Evolutionary conservation across 1,140 invertebrate genomes (phyloP), one percentile per base, ranked within the genome.

Genomic region (Drosophila punjabiensis): DNA sequence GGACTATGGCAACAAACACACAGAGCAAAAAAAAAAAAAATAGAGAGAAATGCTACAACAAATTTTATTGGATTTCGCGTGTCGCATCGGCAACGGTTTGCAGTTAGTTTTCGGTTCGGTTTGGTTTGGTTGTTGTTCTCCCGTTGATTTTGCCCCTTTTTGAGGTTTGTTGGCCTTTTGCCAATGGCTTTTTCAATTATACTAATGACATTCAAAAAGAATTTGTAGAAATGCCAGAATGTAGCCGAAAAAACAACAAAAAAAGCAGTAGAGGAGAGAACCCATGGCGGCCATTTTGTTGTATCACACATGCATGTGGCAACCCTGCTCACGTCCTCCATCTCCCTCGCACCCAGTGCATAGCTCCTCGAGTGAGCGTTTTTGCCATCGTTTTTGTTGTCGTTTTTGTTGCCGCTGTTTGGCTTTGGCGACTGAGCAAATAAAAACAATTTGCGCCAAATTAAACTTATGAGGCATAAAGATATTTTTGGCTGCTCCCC

Each of bases 381-480:
- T 67, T 67, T 60, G 43, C 63, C 48, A 14, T 53, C 64, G 68
- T 64, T 67, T 81, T 71, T 69, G 71, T 76, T 86, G 47, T 53
- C 69, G 73, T 64, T 70, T 81, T 78, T 69, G 68, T 76, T 87
- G 48, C 48, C 14, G 48, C 20, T 56, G 48, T 58, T 71, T 84
- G 80, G 78, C 84, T 71, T 79, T 90, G 86, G 82, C 86, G 82
- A 70, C 84, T 76, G 77, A 70, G 85, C 85, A 88, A 90, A 89
- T 82, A 90, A 89, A 90, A 89, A 90, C 85, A 89, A 89, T 89
- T 89, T 89, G 79, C 85, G 85, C 82, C 85, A 89, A 89, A 89
- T 89, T 89, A 89, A 89, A 89, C 86, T 89, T 89, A 89, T 89
- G 85, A 89, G 85, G 85, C 85, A 89, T 89, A 89, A 89, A 90